Evolutionary conservation across 2,113 vertebrate species (phyloP).

Genomic region (Sylvietta virens): DNA sequence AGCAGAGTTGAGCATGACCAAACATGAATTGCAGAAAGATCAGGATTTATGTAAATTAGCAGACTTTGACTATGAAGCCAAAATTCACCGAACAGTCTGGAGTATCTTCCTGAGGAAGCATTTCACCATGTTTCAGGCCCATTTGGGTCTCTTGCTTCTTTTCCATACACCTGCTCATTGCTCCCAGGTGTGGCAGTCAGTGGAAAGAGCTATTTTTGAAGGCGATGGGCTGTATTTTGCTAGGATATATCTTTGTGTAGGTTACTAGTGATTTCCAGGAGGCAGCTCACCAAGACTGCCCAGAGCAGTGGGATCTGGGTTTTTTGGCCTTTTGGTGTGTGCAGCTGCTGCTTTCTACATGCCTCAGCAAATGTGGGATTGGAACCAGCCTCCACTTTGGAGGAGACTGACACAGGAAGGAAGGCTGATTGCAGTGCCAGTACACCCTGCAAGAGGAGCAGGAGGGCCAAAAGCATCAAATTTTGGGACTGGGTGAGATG

Average conservation of each 20-base stretch:
- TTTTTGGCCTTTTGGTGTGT: background rate
- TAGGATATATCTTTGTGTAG: background rate
- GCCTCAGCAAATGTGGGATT: background rate
- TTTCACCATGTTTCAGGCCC: background rate
- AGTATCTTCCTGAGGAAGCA: background rate
- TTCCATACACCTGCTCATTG: background rate
- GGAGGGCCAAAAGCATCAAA: background rate
- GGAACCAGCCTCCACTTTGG: background rate
- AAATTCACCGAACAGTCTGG: background rate
- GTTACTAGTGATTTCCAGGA: background rate
- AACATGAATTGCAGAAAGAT: background rate
- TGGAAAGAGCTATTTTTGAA: background rate
- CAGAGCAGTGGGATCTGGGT: background rate
- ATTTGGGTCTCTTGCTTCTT: background rate
- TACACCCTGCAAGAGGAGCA: background rate
- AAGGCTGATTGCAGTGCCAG: background rate
- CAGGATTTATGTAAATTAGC: background rate
- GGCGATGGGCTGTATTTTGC: background rate
- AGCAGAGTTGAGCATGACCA: background rate
- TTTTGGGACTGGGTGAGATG: background rate
- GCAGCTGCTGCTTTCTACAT: background rate
- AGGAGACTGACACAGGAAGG: background rate
- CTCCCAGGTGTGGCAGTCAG: background rate
- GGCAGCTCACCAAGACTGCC: background rate
- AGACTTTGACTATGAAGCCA: background rate